phyloP scores from a whole-genome alignment of 2,888 invertebrate species.

The Eucriotettix oculatus region DNA sequence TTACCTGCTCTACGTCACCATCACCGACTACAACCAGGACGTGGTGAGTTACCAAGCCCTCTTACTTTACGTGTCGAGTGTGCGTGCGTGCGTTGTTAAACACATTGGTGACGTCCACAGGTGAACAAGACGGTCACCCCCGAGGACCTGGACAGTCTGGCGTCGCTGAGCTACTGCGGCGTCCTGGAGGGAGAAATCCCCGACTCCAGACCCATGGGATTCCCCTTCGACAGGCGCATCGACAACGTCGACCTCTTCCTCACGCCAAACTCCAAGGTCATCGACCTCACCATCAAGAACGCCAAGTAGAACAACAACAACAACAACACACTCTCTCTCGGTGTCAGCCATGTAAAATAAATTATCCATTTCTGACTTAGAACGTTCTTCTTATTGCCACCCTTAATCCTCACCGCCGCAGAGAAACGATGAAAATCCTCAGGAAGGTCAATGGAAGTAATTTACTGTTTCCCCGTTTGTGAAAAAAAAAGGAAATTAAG shows the following conservation, averaged over 20 bases:
- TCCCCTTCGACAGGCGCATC: constrained; percentile 18
- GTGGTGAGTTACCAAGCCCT: constrained; percentile 3
- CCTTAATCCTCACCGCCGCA: no score
- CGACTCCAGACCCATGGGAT: constrained; percentile 17
- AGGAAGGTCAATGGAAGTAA: no score
- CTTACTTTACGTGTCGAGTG: background rate
- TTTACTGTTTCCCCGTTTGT: no score
- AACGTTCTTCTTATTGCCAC: no score
- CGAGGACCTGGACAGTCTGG: constrained; percentile 3
- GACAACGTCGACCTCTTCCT: constrained; percentile 8
- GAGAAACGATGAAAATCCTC: no score
- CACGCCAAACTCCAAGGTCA: constrained; percentile 15
- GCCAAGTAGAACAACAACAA: constrained; percentile 7
- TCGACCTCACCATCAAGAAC: constrained; percentile 16
- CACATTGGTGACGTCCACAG: background rate
- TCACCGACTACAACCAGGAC: constrained; percentile 16
- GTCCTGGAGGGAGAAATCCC: constrained; percentile 17
- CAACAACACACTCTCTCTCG: no score
- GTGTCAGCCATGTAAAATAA: no score
- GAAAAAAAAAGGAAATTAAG: no score
- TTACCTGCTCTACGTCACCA: constrained; percentile 16
- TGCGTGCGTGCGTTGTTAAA: no score
- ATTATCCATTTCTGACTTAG: no score
- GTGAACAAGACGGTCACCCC: background rate
- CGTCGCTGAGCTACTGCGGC: constrained; percentile 18